Base-by-base conservation (phyloP, 2,888 invertebrate genomes). In the Amphiduros pacificus region DNA sequence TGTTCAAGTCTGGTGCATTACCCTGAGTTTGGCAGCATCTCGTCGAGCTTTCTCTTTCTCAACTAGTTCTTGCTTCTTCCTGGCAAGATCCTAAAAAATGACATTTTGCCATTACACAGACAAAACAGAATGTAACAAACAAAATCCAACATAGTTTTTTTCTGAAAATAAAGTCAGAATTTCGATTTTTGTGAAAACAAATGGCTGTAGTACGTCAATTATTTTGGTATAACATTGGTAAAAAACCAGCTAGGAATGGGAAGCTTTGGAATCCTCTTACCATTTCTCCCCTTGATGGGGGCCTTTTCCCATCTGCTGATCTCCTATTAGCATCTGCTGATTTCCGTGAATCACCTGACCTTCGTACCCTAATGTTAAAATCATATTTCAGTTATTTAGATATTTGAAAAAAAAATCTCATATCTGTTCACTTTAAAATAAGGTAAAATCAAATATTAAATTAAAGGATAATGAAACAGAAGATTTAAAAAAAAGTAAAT, bases 21-120 rank as follows among this genome's bases (percentile, higher is more conserved):
- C 61, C 36, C 41, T 55, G n/a, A 26, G 44, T 49, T 44, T 44
- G 24, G 50, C 44, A 51, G 50, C 66, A 49, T 68, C 66, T 53
- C 61, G 54, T 49, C 66, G 26, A 41, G 55, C 60, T 48, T 54
- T 53, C 50, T 68, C 68, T 28, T 61, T 67, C 40, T 65, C 65
- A 11, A 61, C 17, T 28, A 67, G 59, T 44, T 67, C 66, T 27
- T 65, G 60, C 26, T 57, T 36, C 40, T 48, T 52, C 36, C 52
- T 60, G 11, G 48, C 58, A 5, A 68, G 28, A 49, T 68, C 66
- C 59, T 64, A 22, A 14, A 41, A 32, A 51, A 44, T 6, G 44
- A 48, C 26, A n/a, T n/a, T n/a, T n/a, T n/a, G n/a, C n/a, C n/a
- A n/a, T n/a, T n/a, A n/a, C n/a, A n/a, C n/a, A n/a, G n/a, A n/a